Percentiles rank a stretch among this genome's conserved stretches.
Evolutionary conservation across 2,797 vertebrate species (phyloP).

Genomic region (Trachurus trachurus): DNA sequence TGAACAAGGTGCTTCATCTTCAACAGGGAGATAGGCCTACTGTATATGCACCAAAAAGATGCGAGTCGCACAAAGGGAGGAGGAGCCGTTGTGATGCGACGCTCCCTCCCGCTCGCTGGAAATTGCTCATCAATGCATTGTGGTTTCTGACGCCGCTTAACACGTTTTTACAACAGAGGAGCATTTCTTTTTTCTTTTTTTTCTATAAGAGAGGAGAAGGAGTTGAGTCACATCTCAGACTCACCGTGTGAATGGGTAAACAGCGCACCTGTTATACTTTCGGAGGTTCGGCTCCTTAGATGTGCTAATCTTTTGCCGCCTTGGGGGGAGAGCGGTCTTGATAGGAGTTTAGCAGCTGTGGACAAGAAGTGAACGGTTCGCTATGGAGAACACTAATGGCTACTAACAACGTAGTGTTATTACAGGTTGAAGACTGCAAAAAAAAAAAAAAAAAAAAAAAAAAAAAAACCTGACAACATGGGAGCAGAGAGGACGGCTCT

Average conservation of each 20-base stretch:
- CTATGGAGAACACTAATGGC: slow-evolving; percentile 43
- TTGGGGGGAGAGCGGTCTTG: slow-evolving; percentile 21
- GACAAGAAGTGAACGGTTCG: slow-evolving; percentile 21
- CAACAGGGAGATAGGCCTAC: neutral
- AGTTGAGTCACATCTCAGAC: slow-evolving; percentile 30
- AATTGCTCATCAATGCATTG: slow-evolving; percentile 1
- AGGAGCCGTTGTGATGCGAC: neutral
- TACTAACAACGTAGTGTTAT: slow-evolving; percentile 49
- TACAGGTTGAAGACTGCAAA: slow-evolving; percentile 18
- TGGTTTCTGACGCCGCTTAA: slow-evolving; percentile 5
- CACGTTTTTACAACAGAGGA: slow-evolving; percentile 8
- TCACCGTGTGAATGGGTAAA: slow-evolving; percentile 39
- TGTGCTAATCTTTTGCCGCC: slow-evolving; percentile 48
- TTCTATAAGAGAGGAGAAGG: neutral
- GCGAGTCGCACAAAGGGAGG: neutral
- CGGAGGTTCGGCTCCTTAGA: slow-evolving; percentile 39
- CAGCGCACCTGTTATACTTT: slow-evolving; percentile 39
- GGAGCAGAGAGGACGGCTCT: slow-evolving; percentile 11
- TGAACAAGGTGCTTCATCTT: slow-evolving; percentile 16
- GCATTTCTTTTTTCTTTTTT: no score
- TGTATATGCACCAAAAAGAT: neutral
- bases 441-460: neutral
- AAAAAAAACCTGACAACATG: slow-evolving; percentile 4
- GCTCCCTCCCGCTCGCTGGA: neutral
- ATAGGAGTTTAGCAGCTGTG: slow-evolving; percentile 44